Conservation (phyloP, 2,797 vertebrate genomes). For the Hylomyscus alleni region DNA sequence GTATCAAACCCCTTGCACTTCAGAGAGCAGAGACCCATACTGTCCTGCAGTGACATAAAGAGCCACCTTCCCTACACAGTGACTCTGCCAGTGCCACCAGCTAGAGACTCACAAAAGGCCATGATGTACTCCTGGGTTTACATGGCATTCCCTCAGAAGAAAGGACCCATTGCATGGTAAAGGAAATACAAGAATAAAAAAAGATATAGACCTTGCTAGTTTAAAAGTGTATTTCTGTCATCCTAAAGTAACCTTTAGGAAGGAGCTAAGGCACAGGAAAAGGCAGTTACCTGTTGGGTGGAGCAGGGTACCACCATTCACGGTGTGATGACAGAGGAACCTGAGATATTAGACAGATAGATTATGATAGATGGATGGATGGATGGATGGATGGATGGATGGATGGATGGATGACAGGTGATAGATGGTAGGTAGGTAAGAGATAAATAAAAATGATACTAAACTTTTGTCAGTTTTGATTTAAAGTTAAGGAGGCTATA, state of each 20-base stretch:
- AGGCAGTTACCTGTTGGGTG: background rate
- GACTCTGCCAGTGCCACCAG: background rate
- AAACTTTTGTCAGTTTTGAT: conserved; percentile 24
- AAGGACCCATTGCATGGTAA: background rate
- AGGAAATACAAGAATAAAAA: background rate
- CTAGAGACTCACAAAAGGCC: background rate
- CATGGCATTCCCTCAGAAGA: background rate
- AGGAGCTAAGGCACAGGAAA: background rate
- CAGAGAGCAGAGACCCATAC: background rate
- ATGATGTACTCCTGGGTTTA: background rate
- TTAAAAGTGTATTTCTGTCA: background rate
- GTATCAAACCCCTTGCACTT: background rate
- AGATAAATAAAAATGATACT: background rate
- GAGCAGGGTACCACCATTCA: too few relatives aligned
- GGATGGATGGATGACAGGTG: too few relatives aligned
- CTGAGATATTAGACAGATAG: background rate
- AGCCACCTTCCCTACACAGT: background rate
- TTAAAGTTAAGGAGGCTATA: background rate
- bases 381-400: too few relatives aligned
- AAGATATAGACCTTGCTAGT: too few relatives aligned
- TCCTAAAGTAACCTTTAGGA: background rate
- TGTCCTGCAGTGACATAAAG: background rate
- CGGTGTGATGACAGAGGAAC: background rate
- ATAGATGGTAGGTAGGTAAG: too few relatives aligned
- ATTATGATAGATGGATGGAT: background rate